Evolutionary conservation across 2,113 vertebrate genomes (phyloP).

Genomic region (Archilochus colubris): DNA sequence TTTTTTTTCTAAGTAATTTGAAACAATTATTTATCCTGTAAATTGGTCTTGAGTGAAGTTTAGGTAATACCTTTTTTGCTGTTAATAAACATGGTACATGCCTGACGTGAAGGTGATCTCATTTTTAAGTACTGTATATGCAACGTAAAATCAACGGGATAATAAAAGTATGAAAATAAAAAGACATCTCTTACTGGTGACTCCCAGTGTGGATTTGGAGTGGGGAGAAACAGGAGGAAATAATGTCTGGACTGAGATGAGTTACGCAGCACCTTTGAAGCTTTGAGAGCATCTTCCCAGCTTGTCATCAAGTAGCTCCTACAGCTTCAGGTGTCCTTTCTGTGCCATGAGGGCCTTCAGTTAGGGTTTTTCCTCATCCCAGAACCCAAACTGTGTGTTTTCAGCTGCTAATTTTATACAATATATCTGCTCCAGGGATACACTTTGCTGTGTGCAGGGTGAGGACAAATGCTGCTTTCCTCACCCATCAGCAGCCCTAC

Average conservation of each 20-base stretch:
- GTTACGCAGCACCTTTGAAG: background rate
- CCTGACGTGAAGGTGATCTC: slow-evolving; percentile 64
- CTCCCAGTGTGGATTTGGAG: background rate
- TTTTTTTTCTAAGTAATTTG: slow-evolving; percentile 72
- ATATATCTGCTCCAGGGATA: background rate
- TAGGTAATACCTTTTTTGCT: slow-evolving; percentile 71
- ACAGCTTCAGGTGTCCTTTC: background rate
- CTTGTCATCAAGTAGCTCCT: background rate
- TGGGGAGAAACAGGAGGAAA: background rate
- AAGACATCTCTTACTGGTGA: background rate
- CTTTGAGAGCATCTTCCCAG: background rate
- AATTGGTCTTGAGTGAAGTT: slow-evolving; percentile 59
- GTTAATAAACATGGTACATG: slow-evolving; percentile 79
- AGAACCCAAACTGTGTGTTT: background rate
- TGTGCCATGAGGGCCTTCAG: background rate
- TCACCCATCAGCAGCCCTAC: background rate
- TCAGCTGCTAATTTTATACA: background rate
- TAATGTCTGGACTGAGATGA: background rate
- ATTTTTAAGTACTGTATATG: slow-evolving; percentile 63
- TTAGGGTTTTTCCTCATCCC: background rate
- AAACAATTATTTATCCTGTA: slow-evolving; percentile 80
- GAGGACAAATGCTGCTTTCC: background rate
- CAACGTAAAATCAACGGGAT: slow-evolving; percentile 22
- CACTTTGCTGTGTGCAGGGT: background rate
- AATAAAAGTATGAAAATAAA: slow-evolving; percentile 69